A percentile compares a stretch with the other conserved stretches of the same genome.
Conservation (phyloP, 2,113 vertebrate genomes). For the Rutilus rutilus region DNA sequence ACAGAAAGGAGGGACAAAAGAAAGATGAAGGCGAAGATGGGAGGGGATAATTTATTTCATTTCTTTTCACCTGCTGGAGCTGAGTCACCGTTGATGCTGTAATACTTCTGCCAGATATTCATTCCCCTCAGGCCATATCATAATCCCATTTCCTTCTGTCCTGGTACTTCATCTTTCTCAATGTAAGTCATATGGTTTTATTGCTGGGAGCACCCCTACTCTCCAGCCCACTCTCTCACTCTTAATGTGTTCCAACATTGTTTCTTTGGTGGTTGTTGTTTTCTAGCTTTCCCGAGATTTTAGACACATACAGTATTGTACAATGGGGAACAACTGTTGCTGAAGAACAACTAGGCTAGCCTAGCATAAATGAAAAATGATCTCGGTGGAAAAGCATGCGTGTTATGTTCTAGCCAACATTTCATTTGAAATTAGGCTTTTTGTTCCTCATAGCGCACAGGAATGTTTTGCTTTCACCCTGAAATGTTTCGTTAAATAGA, state of each 20-base stretch:
- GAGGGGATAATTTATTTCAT: slow-evolving; percentile 42
- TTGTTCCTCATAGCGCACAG: neutral
- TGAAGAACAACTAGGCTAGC: neutral
- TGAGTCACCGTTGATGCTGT: slow-evolving; percentile 70
- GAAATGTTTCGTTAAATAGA: neutral
- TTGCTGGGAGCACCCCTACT: slow-evolving; percentile 59
- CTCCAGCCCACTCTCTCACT: slow-evolving; percentile 44
- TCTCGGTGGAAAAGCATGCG: neutral
- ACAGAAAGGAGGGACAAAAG: neutral
- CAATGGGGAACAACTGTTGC: neutral
- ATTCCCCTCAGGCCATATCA: slow-evolving; percentile 70
- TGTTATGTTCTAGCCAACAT: neutral
- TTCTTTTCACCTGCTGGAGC: slow-evolving; percentile 49
- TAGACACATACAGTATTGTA: neutral
- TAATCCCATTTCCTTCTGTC: slow-evolving; percentile 76
- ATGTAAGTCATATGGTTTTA: slow-evolving; percentile 70
- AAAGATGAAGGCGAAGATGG: slow-evolving; percentile 40
- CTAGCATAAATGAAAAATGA: neutral
- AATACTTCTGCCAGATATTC: slow-evolving; percentile 68
- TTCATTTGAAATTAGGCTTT: neutral
- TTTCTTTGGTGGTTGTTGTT: slow-evolving; percentile 60
- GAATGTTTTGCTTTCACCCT: neutral
- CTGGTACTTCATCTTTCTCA: slow-evolving; percentile 68
- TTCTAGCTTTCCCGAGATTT: slow-evolving; percentile 34
- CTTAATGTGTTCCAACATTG: slow-evolving; percentile 51